phyloP scores from a whole-genome alignment of 1,140 invertebrate genomes.

The Chironomus tepperi region DNA sequence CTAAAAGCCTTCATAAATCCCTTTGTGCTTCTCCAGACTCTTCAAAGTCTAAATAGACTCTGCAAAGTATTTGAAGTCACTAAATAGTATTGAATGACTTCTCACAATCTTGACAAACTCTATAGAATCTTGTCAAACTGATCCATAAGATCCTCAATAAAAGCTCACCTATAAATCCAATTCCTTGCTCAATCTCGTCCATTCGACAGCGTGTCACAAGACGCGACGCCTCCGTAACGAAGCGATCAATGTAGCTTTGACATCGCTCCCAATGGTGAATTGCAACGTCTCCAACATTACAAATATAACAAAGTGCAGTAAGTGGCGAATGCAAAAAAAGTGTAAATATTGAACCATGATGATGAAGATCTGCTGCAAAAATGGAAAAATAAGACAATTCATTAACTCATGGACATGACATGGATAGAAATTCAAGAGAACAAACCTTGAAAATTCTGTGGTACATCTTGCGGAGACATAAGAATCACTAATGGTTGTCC shows the following conservation, averaged over 20 bases:
- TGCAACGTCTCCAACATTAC: constrained; percentile 77
- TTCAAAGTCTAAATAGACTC: no score
- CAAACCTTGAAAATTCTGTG: constrained; percentile 69
- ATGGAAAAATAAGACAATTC: constrained; percentile 25
- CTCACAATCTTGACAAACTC: no score
- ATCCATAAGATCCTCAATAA: no score
- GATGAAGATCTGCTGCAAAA: constrained; percentile 63
- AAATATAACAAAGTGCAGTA: constrained; percentile 87
- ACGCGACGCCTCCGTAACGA: constrained; percentile 79
- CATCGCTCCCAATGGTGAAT: constrained; percentile 86
- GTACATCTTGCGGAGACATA: constrained; percentile 87
- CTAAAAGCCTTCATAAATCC: no score
- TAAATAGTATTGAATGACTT: no score
- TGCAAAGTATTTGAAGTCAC: no score
- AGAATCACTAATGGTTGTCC: constrained; percentile 90
- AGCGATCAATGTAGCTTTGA: constrained; percentile 78
- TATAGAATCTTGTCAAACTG: no score
- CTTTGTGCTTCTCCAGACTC: no score
- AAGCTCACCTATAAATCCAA: constrained; percentile 37
- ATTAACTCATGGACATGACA: constrained; percentile 23
- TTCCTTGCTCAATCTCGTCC: constrained; percentile 53
- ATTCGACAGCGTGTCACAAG: constrained; percentile 73
- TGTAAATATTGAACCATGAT: constrained; percentile 89
- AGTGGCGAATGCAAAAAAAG: constrained; percentile 90
- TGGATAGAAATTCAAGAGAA: constrained; percentile 21